Conservation (phyloP, 2,797 vertebrate genomes). For the Dermochelys coriacea region DNA sequence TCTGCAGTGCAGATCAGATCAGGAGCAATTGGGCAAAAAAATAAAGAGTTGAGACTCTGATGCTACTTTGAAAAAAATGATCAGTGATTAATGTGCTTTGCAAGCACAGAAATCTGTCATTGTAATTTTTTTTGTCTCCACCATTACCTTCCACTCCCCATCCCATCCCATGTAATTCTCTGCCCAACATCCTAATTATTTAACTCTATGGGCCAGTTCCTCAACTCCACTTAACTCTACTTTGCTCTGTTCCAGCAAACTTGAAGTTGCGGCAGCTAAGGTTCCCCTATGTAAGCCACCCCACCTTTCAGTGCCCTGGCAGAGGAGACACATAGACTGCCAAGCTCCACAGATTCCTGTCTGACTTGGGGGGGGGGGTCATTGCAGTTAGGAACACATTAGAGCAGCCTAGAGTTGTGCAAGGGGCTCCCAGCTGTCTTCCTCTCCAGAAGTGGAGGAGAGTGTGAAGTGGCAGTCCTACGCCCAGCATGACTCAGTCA, state of each 20-base stretch:
- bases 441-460: background rate
- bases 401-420: background rate
- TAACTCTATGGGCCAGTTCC: background rate
- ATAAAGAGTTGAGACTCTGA: background rate
- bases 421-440: background rate
- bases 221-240: background rate
- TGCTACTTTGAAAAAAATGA: background rate
- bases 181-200: background rate
- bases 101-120: background rate
- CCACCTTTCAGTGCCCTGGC: background rate
- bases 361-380: background rate
- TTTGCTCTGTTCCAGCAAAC: background rate
- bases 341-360: background rate
- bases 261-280: background rate
- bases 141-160: background rate
- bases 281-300: background rate
- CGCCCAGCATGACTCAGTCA: background rate
- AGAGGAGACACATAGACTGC: background rate
- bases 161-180: background rate
- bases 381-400: background rate
- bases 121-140: background rate
- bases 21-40: background rate
- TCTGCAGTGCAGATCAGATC: background rate
- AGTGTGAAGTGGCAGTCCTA: background rate
- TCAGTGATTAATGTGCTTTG: background rate